These are phyloP conservation scores for Polyergus mexicanus DNA, from an alignment of 1,140 invertebrate genomes.

Conservation along the genomic window DNA sequence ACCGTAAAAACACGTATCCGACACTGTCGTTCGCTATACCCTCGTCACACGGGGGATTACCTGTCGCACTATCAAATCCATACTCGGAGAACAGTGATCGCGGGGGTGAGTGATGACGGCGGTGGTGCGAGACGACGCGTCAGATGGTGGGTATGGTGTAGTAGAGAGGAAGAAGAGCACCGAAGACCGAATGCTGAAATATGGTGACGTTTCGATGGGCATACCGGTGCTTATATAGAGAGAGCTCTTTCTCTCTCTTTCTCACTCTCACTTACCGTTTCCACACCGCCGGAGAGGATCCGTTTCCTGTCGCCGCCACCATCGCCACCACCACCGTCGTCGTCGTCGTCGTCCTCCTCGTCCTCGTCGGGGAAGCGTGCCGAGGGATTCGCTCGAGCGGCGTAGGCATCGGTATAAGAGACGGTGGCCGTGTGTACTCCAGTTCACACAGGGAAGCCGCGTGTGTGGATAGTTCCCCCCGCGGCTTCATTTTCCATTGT, in stretches of 20 bases:
- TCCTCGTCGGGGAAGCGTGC: constrained; percentile 3
- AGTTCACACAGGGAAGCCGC: constrained; percentile 77
- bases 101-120: constrained; percentile 3
- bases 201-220: constrained; percentile 72
- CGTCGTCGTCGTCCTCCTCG: not conserved
- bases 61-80: constrained; percentile 81
- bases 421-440: constrained; percentile 56
- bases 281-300: constrained; percentile 59
- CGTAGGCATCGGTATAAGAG: constrained; percentile 30
- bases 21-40: not conserved
- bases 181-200: constrained; percentile 77
- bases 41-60: constrained; percentile 70
- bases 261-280: constrained; percentile 50
- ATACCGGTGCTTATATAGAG: constrained; percentile 79
- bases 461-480: constrained; percentile 80
- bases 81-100: constrained; percentile 62
- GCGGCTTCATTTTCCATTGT: constrained; percentile 83
- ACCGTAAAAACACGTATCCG: not conserved
- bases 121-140: constrained; percentile 32
- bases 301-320: constrained; percentile 67
- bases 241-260: constrained; percentile 43
- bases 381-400: not conserved
- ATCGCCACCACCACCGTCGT: not conserved
- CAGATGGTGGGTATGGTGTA: not conserved
- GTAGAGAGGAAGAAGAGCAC: constrained; percentile 60